Conservation (phyloP, 2,113 vertebrate genomes). For the Fregata magnificens region DNA sequence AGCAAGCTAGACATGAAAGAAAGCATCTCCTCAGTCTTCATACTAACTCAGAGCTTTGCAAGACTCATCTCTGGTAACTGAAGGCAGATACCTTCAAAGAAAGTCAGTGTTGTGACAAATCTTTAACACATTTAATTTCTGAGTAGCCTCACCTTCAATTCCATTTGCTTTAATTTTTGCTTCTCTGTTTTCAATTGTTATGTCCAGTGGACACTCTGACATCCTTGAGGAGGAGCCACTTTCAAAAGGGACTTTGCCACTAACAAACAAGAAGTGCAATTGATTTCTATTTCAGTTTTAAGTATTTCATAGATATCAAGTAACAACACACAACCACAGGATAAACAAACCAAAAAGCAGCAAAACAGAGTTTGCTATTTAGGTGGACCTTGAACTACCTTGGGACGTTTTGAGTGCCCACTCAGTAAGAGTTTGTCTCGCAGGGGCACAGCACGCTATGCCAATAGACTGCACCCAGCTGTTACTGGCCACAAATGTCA, state of each 20-base stretch:
- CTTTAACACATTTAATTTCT: background rate
- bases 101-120: background rate
- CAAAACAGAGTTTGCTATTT: background rate
- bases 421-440: background rate
- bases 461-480: fast-evolving
- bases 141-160: background rate
- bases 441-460: background rate
- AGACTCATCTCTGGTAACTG: background rate
- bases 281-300: background rate
- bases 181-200: background rate
- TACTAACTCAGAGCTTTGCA: background rate
- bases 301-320: background rate
- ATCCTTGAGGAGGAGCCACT: background rate
- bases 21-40: background rate
- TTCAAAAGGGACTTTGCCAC: background rate
- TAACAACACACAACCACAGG: background rate
- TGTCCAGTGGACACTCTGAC: background rate
- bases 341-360: background rate
- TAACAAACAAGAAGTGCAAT: background rate
- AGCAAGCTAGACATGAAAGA: background rate
- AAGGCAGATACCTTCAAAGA: background rate
- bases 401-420: background rate
- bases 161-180: background rate
- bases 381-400: background rate
- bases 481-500: background rate